These are phyloP conservation scores for Regulus satrapa DNA, from an alignment of 2,113 vertebrate species.

Conservation along the genomic window DNA sequence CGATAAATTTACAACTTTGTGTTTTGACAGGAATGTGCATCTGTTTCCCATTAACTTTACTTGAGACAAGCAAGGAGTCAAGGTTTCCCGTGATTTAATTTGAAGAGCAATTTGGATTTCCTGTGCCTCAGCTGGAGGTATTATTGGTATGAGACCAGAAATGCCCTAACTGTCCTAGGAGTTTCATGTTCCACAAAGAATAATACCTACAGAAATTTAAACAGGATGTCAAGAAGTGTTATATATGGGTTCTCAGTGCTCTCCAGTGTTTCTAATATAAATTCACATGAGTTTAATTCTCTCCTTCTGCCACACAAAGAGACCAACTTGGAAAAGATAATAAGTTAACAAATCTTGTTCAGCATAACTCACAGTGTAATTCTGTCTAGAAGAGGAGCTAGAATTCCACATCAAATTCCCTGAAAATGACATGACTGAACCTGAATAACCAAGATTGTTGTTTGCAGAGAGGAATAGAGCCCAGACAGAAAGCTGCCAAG, in stretches of 20 bases:
- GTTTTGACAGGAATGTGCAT: constrained; percentile 37
- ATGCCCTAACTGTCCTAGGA: neutral
- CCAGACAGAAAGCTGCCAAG: neutral
- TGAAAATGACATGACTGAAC: neutral
- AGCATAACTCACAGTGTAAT: neutral
- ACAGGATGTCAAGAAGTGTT: neutral
- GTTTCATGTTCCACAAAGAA: constrained; percentile 16
- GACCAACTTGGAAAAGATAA: neutral
- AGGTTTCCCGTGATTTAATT: constrained; percentile 62
- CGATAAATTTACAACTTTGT: neutral
- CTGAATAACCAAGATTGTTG: fast-evolving
- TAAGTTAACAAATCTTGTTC: neutral
- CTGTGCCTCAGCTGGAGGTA: constrained; percentile 40
- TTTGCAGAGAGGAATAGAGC: neutral
- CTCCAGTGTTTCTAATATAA: neutral
- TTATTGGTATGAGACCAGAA: constrained; percentile 42
- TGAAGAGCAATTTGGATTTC: constrained; percentile 67
- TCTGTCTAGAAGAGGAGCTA: neutral
- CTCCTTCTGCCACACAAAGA: neutral
- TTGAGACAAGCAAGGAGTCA: constrained; percentile 36
- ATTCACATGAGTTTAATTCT: neutral
- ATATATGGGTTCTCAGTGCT: neutral
- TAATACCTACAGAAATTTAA: constrained; percentile 31
- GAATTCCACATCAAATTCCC: neutral
- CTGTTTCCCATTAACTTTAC: constrained; percentile 69